Percentiles rank a stretch among this genome's conserved stretches.
These are phyloP conservation scores for Diabrotica balteata DNA, from an alignment of 2,888 invertebrate species.

Conservation along the genomic window DNA sequence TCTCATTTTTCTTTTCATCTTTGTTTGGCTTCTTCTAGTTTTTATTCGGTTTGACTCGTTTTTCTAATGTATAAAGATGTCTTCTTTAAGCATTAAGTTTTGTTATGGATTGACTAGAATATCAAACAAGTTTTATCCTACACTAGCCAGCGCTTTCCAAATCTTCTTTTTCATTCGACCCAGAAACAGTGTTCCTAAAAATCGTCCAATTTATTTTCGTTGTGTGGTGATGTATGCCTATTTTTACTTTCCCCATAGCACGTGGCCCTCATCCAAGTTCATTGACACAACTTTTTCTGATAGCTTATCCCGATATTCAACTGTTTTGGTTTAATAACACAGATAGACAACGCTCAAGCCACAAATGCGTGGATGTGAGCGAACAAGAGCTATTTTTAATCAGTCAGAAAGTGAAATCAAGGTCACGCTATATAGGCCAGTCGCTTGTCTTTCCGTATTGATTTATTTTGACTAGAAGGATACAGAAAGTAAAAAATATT, in stretches of 20 bases:
- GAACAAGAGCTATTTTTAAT: constrained; percentile 29
- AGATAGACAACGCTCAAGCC: constrained; percentile 17
- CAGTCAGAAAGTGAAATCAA: constrained; percentile 45
- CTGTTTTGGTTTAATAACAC: constrained; percentile 23
- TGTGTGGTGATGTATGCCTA: constrained; percentile 14
- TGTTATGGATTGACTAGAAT: no score
- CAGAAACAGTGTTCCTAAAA: constrained; percentile 10
- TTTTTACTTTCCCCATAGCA: constrained; percentile 21
- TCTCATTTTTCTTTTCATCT: no score
- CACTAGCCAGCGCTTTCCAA: no score
- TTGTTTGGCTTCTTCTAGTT: no score
- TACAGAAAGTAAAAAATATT: not conserved
- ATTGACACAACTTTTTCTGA: constrained; percentile 24
- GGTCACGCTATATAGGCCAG: constrained; percentile 37
- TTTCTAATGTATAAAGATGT: no score
- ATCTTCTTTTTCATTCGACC: not conserved
- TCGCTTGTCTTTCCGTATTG: not conserved
- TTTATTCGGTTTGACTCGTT: no score
- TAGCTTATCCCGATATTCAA: constrained; percentile 19
- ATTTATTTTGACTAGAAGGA: not conserved
- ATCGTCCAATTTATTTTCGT: constrained; percentile 18
- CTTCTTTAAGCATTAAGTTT: no score
- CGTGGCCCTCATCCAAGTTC: constrained; percentile 19
- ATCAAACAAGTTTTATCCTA: no score
- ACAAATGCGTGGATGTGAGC: constrained; percentile 20